Base-by-base conservation (phyloP, 2,888 invertebrate species). In the Lapara coniferarum region DNA sequence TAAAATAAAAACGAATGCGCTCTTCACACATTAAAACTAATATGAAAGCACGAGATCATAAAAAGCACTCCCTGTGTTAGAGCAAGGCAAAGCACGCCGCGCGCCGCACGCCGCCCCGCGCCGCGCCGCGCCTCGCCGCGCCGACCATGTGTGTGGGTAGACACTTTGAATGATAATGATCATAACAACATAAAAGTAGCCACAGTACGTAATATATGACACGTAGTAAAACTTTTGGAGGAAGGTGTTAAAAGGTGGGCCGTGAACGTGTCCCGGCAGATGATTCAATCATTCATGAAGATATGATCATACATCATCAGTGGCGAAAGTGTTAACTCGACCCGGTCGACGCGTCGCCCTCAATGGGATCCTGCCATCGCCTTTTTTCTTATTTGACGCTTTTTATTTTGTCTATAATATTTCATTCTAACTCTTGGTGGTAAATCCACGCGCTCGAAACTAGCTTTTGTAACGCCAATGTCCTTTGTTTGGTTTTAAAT, bases 241-340 rank as follows among this genome's bases (percentile, higher is more conserved):
- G 91, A 89, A 92, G 93, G 92, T 91, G 92, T 93, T 90, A 93
- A 93, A 92, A 92, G 92, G 88, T 86, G 84, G 83, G 81, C 79
- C 82, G 85, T 83, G 89, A 86, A 91, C 91, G 91, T 92, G 92
- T 92, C 91, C 79, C 85, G 86, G 85, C 85, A 88, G 90, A 92
- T 89, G 90, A 93, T 92, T 92, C 92, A 90, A 93, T 93, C 92
- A 92, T 91, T 93, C 92, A 92, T 90, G 84, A 80, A 87, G 89
- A 89, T 89, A 91, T 90, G 86, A 91, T 90, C 92, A 87, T 92
- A 90, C 90, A 92, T 92, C 93, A 92, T 91, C 86, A 81, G 85
- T 84, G 85, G 89, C 88, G 85, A 92, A 92, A 91, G 91, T 91
- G 91, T 91, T 88, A 91, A 88, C 85, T 87, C 77, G 75, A 78